A percentile compares a stretch with the other conserved stretches of the same genome.
Evolutionary conservation across 1,140 invertebrate genomes (phyloP).

Genomic region (Coenobita brevimanus): DNA sequence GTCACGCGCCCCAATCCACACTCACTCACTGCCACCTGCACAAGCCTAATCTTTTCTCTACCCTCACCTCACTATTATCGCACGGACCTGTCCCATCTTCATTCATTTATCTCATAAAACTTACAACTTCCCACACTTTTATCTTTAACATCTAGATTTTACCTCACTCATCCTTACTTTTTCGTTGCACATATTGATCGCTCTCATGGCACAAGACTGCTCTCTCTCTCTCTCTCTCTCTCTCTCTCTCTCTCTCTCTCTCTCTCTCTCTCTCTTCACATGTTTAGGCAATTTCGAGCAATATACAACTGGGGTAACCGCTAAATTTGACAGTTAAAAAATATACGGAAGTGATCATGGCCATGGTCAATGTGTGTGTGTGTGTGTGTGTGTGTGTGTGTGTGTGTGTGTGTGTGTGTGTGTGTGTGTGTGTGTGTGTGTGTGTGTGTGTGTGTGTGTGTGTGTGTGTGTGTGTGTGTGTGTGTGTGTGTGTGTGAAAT

Average conservation of each 20-base stretch:
- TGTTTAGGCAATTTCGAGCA: background rate
- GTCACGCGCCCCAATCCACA: too few relatives aligned
- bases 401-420: slow-evolving; percentile 1
- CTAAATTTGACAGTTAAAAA: too few relatives aligned
- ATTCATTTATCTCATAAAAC: too few relatives aligned
- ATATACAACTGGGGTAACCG: too few relatives aligned
- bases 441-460: background rate
- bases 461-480: too few relatives aligned
- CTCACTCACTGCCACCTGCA: too few relatives aligned
- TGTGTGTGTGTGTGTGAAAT: background rate
- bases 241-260: slow-evolving; percentile 5
- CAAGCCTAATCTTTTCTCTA: too few relatives aligned
- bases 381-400: background rate
- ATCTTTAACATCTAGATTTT: too few relatives aligned
- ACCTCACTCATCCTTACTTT: background rate
- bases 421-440: slow-evolving; percentile 7
- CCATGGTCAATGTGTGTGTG: background rate
- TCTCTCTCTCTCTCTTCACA: background rate
- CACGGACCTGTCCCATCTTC: too few relatives aligned
- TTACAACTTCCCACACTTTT: too few relatives aligned
- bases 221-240: background rate
- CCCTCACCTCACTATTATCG: too few relatives aligned
- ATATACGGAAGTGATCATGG: too few relatives aligned
- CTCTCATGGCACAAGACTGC: background rate
- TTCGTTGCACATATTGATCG: background rate